phyloP scores from a whole-genome alignment of 2,797 vertebrate species.

The Euthynnus affinis region DNA sequence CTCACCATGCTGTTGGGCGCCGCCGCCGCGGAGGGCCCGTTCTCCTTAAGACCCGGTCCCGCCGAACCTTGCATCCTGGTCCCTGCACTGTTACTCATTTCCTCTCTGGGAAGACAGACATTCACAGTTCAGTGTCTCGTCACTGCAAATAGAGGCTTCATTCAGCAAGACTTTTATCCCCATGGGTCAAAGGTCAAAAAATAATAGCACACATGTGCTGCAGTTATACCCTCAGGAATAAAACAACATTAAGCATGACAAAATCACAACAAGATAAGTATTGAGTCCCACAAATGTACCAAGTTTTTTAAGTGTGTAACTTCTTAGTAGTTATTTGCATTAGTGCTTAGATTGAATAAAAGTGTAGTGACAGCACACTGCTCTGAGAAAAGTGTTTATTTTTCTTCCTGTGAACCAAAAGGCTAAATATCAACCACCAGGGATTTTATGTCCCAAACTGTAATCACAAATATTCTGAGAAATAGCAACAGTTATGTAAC shows the following conservation, averaged over 20 bases:
- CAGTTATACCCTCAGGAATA: neutral
- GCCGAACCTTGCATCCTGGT: conserved; percentile 56
- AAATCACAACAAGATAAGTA: neutral
- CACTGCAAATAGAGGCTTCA: neutral
- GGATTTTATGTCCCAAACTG: neutral
- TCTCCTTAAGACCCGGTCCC: conserved; percentile 26
- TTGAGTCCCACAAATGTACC: neutral
- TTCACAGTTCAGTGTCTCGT: neutral
- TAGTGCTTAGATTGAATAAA: neutral
- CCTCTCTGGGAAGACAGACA: conserved; percentile 52
- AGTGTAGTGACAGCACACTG: neutral
- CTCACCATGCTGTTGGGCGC: conserved; percentile 20
- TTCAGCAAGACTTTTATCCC: neutral
- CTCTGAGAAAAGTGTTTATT: neutral
- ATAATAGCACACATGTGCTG: neutral
- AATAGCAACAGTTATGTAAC: neutral
- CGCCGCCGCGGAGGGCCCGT: no score
- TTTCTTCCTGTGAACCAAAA: neutral
- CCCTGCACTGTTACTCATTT: conserved; percentile 67
- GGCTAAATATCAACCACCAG: neutral
- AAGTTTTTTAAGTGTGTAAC: neutral
- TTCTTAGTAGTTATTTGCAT: neutral
- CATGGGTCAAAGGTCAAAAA: conserved; percentile 26
- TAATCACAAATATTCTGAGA: neutral
- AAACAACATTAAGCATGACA: neutral